Evolutionary conservation across 2,888 invertebrate species (phyloP).

Genomic region (Stenolophus ochropezus): DNA sequence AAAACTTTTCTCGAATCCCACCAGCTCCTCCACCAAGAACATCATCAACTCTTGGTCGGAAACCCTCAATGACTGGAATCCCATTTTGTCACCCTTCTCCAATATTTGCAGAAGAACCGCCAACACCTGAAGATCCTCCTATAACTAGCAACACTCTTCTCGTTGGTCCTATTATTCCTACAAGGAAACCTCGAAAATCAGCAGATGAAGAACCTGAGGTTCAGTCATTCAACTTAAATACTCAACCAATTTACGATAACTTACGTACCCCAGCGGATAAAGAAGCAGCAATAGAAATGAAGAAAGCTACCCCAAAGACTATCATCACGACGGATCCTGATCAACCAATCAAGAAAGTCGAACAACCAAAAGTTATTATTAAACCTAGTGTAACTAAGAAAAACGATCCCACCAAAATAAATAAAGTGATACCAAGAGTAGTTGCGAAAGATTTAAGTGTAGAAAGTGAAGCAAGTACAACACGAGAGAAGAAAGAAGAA

Average conservation of each 20-base stretch:
- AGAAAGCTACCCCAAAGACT: constrained; percentile 69
- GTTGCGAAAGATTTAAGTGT: constrained; percentile 69
- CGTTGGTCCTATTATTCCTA: constrained; percentile 76
- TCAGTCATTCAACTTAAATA: constrained; percentile 65
- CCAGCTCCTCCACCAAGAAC: constrained; percentile 86
- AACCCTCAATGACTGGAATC: constrained; percentile 68
- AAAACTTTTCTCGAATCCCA: constrained; percentile 73
- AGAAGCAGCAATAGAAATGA: constrained; percentile 43
- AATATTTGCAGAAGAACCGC: constrained; percentile 73
- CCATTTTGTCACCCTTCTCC: constrained; percentile 73
- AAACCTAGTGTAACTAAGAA: constrained; percentile 75
- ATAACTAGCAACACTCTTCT: constrained; percentile 75
- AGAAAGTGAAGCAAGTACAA: constrained; percentile 60
- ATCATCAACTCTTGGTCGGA: constrained; percentile 80
- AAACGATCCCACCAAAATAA: constrained; percentile 65
- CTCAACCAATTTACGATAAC: constrained; percentile 69
- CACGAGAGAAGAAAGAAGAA: constrained; percentile 61
- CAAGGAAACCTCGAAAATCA: constrained; percentile 62
- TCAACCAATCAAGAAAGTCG: constrained; percentile 71
- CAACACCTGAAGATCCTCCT: constrained; percentile 73
- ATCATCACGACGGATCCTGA: constrained; percentile 75
- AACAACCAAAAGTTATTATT: constrained; percentile 79
- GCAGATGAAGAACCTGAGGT: constrained; percentile 16
- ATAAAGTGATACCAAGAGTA: constrained; percentile 74
- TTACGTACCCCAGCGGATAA: constrained; percentile 62